Evolutionary conservation across 2,888 invertebrate species (phyloP).

Genomic region (Hydrotaea diabolus): DNA sequence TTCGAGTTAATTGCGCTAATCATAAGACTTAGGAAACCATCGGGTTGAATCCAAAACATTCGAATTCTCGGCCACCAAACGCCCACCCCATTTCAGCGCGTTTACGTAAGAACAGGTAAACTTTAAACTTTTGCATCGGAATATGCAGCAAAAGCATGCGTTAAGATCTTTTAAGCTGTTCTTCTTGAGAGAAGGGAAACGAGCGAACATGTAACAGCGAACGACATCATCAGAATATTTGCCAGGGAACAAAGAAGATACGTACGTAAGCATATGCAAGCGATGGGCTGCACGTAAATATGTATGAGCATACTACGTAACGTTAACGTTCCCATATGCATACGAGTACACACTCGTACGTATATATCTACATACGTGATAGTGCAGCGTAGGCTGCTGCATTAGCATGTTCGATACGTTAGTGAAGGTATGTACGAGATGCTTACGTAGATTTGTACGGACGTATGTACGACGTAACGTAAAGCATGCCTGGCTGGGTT

Average conservation of each 20-base stretch:
- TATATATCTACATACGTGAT: conserved; percentile 38
- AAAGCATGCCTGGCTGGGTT: conserved; percentile 53
- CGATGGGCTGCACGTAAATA: neutral
- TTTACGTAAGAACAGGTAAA: conserved; percentile 51
- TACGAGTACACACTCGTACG: neutral
- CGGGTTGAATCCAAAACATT: no score
- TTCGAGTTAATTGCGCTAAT: no score
- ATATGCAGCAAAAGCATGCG: conserved; percentile 56
- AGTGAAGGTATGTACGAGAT: neutral
- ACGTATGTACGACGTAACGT: conserved; percentile 41
- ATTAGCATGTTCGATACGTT: conserved; percentile 45
- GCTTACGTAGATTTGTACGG: neutral
- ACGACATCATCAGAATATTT: conserved; percentile 65
- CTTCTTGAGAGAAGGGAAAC: neutral
- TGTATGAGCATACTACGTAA: neutral
- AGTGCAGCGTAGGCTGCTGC: conserved; percentile 59
- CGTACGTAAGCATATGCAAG: neutral
- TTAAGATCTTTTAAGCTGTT: conserved; percentile 51
- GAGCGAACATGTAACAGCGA: conserved; percentile 36
- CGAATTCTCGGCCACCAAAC: no score
- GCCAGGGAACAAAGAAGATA: conserved; percentile 34
- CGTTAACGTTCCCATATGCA: neutral
- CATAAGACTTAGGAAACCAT: no score
- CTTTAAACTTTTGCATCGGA: conserved; percentile 59
- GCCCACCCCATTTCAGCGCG: no score